Evolutionary conservation across 1,140 invertebrate species (phyloP).

Genomic region (Heliconius eleuchia): DNA sequence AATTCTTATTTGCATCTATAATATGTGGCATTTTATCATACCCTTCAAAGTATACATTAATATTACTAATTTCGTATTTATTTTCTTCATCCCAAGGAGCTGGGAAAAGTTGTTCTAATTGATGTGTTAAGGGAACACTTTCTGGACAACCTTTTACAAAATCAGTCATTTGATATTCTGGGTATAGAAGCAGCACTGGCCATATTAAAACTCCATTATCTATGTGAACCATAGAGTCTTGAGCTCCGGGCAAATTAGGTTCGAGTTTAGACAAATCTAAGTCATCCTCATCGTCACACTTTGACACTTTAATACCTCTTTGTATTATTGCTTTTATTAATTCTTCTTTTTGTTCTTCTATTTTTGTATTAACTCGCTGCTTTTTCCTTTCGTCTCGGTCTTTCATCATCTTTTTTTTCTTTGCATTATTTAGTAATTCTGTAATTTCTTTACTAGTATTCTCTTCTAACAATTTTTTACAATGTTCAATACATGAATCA

Average conservation of each 20-base stretch:
- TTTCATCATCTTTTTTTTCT: slow-evolving; percentile 84
- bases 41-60: slow-evolving; percentile 92
- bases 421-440: slow-evolving; percentile 83
- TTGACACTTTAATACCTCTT: slow-evolving; percentile 73
- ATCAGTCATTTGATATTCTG: slow-evolving; percentile 70
- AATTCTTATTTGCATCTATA: slow-evolving; percentile 82
- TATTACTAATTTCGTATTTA: slow-evolving; percentile 85
- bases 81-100: slow-evolving; percentile 88
- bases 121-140: slow-evolving; percentile 66
- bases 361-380: slow-evolving; percentile 79
- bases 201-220: slow-evolving; percentile 89
- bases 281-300: slow-evolving; percentile 68
- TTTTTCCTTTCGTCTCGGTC: slow-evolving; percentile 82
- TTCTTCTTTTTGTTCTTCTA: slow-evolving; percentile 81
- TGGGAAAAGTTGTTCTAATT: slow-evolving; percentile 84
- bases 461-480: slow-evolving; percentile 85
- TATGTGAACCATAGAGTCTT: slow-evolving; percentile 82
- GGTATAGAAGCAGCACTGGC: slow-evolving; percentile 69
- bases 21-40: slow-evolving; percentile 84
- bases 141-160: slow-evolving; percentile 87
- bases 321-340: slow-evolving; percentile 63
- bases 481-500: slow-evolving; percentile 88
- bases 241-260: slow-evolving; percentile 84
- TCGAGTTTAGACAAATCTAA: slow-evolving; percentile 82
- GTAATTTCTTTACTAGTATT: slow-evolving; percentile 83